A percentile compares a stretch with the other conserved stretches of the same genome.
Conservation (phyloP, 1,140 invertebrate species). For the Neodiprion fabricii region DNA sequence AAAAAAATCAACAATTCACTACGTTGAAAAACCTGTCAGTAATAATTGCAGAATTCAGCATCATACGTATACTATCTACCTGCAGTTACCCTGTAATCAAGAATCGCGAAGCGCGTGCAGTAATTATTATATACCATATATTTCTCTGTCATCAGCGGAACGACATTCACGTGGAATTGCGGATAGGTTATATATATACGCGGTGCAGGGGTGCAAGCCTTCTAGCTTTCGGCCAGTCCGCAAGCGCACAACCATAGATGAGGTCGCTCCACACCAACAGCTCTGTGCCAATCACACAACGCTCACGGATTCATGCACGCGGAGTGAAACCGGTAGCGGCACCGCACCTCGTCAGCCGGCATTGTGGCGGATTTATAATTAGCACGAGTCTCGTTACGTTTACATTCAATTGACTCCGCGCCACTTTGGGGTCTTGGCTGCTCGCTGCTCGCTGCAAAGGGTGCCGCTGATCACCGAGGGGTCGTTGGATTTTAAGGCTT, state of each 20-base stretch:
- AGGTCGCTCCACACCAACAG: too few species aligned
- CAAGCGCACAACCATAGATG: too few species aligned
- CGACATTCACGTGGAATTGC: slow-evolving; percentile 47
- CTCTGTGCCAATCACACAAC: too few species aligned
- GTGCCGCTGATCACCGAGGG: too few species aligned
- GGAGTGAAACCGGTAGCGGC: too few species aligned
- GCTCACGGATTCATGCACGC: too few species aligned
- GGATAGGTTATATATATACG: slow-evolving; percentile 13
- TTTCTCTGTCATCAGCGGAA: slow-evolving; percentile 57
- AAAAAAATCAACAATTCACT: too few species aligned
- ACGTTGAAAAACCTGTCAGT: too few species aligned
- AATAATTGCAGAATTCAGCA: too few species aligned
- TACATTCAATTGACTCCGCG: slow-evolving; percentile 22
- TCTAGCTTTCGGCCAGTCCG: too few species aligned
- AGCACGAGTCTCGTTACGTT: slow-evolving; percentile 28
- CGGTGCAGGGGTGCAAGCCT: not conserved
- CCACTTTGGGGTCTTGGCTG: not conserved
- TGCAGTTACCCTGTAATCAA: slow-evolving; percentile 58
- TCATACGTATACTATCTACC: slow-evolving; percentile 28
- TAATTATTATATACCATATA: slow-evolving; percentile 50
- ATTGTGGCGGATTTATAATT: slow-evolving; percentile 51
- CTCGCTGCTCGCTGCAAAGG: too few species aligned
- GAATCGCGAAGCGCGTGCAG: slow-evolving; percentile 56
- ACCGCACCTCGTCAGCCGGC: slow-evolving; percentile 36
- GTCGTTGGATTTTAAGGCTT: too few species aligned